Conservation (phyloP, 2,113 vertebrate species). For the Mormyrus lacerda region DNA sequence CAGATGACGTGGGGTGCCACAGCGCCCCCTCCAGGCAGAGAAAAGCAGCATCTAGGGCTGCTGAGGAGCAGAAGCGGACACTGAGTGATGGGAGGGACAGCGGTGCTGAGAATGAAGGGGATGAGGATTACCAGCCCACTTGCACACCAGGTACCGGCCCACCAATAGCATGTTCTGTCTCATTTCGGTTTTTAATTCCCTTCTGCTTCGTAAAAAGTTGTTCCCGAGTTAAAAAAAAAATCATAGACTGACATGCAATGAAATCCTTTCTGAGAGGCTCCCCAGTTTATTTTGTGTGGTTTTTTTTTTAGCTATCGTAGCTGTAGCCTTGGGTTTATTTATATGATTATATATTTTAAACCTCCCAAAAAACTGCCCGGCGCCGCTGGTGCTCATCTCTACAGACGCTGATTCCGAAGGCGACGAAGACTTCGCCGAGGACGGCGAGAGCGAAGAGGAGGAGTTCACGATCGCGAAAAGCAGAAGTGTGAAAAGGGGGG, state of each 20-base stretch:
- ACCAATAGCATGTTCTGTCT: neutral
- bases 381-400: neutral
- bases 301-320: neutral
- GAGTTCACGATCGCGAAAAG: conserved; percentile 55
- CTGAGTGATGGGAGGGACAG: conserved; percentile 32
- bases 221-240: neutral
- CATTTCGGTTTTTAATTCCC: neutral
- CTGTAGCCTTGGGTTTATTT: neutral
- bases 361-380: neutral
- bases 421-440: conserved; percentile 59
- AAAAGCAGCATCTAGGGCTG: conserved; percentile 32
- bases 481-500: conserved; percentile 36
- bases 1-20: conserved; percentile 34
- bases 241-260: neutral
- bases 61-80: conserved; percentile 31
- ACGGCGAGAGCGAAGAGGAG: conserved; percentile 60
- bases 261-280: neutral
- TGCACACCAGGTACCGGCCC: conserved; percentile 45
- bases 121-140: conserved; percentile 54
- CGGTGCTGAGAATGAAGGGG: conserved; percentile 17
- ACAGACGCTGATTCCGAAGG: conserved; percentile 57
- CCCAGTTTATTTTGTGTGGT: neutral
- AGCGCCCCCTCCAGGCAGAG: conserved; percentile 29
- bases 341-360: neutral
- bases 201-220: neutral